Conservation (phyloP, 2,888 invertebrate species). For the Metellina segmentata region DNA sequence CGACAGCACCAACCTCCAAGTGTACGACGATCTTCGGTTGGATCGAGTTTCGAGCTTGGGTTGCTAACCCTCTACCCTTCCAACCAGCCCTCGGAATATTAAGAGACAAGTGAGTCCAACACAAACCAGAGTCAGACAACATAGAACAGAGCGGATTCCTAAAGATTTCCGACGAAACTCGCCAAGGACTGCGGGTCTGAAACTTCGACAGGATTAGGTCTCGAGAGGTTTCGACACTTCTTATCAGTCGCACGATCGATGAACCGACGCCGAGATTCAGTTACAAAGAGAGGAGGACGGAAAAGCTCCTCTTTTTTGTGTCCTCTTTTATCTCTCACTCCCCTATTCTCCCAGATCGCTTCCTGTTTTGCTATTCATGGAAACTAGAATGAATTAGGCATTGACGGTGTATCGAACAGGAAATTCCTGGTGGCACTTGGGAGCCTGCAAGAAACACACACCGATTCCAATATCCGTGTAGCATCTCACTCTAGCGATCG, state of each 20-base stretch:
- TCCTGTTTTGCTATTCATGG: conserved; percentile 35
- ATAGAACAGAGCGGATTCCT: neutral
- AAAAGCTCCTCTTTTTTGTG: neutral
- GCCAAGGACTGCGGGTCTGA: neutral
- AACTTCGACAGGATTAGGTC: neutral
- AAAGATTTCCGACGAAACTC: neutral
- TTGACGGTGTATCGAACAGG: conserved; percentile 22
- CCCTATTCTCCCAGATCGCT: neutral
- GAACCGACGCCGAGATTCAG: neutral
- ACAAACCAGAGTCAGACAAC: no score
- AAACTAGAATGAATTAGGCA: conserved; percentile 11
- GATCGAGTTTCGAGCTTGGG: no score
- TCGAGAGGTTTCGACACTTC: neutral
- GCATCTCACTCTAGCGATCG: neutral
- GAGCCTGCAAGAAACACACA: neutral
- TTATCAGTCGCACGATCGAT: conserved; percentile 15
- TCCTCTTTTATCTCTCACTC: neutral
- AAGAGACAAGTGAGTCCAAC: no score
- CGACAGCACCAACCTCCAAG: no score
- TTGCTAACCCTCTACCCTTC: no score
- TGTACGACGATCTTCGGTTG: no score
- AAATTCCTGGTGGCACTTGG: conserved; percentile 14
- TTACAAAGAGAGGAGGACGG: neutral
- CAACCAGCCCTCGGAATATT: no score
- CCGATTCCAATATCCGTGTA: neutral